Evolutionary conservation across 1,140 invertebrate species (phyloP).

Genomic region (Trialeurodes vaporariorum): DNA sequence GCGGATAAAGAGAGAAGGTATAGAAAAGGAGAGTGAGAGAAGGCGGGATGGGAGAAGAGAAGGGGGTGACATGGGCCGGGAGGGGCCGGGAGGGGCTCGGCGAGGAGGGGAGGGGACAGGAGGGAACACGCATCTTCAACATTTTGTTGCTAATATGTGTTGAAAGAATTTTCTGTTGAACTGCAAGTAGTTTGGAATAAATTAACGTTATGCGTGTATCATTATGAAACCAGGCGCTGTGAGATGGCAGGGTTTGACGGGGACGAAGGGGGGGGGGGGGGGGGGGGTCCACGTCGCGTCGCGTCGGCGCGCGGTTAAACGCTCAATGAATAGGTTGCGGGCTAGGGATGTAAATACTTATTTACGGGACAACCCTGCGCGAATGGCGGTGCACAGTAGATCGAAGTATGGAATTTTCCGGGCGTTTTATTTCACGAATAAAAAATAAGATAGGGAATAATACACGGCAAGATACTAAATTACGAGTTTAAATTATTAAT

Average conservation of each 20-base stretch:
- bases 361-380: not conserved
- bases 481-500: not conserved
- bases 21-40: no score
- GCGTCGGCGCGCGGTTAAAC: no score
- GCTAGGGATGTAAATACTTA: not conserved
- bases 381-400: no score
- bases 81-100: not conserved
- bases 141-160: not conserved
- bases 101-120: not conserved
- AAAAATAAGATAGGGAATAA: no score
- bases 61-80: not conserved
- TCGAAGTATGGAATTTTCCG: no score
- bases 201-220: not conserved
- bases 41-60: no score
- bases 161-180: not conserved
- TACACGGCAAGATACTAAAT: not conserved
- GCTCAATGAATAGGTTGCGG: not conserved
- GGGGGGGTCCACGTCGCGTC: no score
- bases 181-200: not conserved
- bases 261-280: no score
- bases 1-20: no score
- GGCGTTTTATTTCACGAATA: no score
- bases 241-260: not conserved
- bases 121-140: not conserved
- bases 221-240: not conserved